Base-by-base conservation (phyloP, 2,797 vertebrate species). In the Trachops cirrhosus region DNA sequence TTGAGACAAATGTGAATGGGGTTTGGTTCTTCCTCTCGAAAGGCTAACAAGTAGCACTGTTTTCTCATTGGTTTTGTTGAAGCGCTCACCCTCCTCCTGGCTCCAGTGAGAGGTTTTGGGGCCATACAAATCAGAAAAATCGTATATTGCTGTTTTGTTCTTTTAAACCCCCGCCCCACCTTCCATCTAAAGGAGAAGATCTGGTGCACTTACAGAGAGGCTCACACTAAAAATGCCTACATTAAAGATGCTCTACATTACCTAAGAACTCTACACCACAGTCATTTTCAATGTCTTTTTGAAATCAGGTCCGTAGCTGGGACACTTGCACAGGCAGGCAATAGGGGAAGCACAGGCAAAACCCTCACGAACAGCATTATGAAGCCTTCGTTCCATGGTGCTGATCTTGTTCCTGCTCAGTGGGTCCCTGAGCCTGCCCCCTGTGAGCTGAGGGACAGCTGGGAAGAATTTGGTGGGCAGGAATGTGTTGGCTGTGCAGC, bases 401-500 rank as follows among this genome's bases (percentile, higher is more conserved):
- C 16, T 4, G 1, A 4, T 26, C 48, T 75, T 16, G 39, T 24
- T 32, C 6, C 26, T 5, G 5, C 68, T n/a, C 14, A 0, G 1
- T 5, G 34, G 24, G 26, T 75, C 32, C 70, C 73, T 41, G 83
- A 15, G 21, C 70, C 34, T 3, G 2, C 2, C 21, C 5, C 0
- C 46, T 22, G 24, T 5, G 19, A 70, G 39, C 83, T 16, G 46
- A 8, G 7, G 34, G 21, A 44, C 12, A 26, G 14, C 79, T 44
- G 24, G 57, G 75, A 62, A 90, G 77, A 87, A 79, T 21, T 5
- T 0, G 48, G 73, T 32, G 26, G 71, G 57, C 74, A 26, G 48
- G 41, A 87, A 32, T 18, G 9, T 24, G n/a, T 24, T 84, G 14
- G 57, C 78, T 29, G 50, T 94, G 88, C 97, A 96, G 95, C 96